A percentile compares a stretch with the other conserved stretches of the same genome.
Evolutionary conservation across 2,113 vertebrate genomes (phyloP).

Genomic region (Paradoxurus hermaphroditus): DNA sequence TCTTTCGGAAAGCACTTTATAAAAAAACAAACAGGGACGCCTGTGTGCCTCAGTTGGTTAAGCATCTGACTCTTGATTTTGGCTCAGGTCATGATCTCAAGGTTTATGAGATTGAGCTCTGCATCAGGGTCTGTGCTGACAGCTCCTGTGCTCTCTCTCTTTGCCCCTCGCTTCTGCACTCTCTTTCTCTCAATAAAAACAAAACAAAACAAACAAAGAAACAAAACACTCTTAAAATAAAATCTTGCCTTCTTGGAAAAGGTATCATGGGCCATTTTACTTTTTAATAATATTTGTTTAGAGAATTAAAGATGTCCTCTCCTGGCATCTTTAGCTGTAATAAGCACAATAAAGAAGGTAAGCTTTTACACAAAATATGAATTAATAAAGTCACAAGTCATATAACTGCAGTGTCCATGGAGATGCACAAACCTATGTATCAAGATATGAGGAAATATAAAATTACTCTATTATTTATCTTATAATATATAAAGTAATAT

Average conservation of each 20-base stretch:
- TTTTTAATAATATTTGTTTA: conserved; percentile 13
- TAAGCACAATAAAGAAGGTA: not conserved
- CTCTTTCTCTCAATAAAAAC: too few species aligned
- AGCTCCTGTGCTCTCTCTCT: too few species aligned
- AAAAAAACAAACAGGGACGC: not conserved
- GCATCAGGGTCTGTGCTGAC: too few species aligned
- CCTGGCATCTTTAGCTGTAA: not conserved
- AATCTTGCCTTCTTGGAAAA: not conserved
- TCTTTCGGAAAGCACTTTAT: not conserved
- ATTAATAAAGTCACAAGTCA: not conserved
- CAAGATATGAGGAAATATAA: not conserved
- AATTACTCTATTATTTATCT: not conserved
- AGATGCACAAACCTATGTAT: not conserved
- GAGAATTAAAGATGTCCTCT: not conserved
- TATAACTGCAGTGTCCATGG: not conserved
- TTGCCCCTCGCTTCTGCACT: too few species aligned
- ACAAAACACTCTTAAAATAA: not conserved
- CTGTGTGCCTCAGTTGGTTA: too few species aligned
- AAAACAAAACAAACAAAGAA: too few species aligned
- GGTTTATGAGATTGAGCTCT: too few species aligned
- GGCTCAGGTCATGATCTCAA: too few species aligned
- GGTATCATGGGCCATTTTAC: not conserved
- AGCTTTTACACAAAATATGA: conserved; percentile 13
- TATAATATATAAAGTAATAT: not conserved
- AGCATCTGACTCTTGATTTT: too few species aligned